phyloP scores from a whole-genome alignment of 2,797 vertebrate genomes.

The Hafferia zeledoni region DNA sequence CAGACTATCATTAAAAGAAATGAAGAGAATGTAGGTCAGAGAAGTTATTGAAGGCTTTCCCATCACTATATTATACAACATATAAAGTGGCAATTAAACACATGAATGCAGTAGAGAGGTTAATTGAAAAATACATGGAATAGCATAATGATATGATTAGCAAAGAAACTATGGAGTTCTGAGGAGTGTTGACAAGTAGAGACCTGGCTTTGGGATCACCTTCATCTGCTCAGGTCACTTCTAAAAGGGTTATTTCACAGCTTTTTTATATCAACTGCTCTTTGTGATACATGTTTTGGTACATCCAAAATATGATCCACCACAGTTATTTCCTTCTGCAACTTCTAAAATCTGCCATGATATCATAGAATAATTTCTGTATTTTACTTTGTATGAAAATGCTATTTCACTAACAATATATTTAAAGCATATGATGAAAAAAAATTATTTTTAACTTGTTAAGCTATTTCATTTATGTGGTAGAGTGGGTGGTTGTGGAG shows the following conservation, averaged over 20 bases:
- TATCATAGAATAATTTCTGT: not conserved
- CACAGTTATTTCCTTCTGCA: not conserved
- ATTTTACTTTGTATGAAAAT: not conserved
- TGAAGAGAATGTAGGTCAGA: not conserved
- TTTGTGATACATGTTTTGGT: not conserved
- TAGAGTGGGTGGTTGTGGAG: slow-evolving; percentile 29
- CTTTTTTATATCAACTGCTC: not conserved
- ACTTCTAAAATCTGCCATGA: not conserved
- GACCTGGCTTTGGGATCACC: not conserved
- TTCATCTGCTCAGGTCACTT: not conserved
- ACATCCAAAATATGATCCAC: not conserved
- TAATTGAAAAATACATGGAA: slow-evolving; percentile 19
- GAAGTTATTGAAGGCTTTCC: not conserved
- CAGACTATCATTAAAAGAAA: not conserved
- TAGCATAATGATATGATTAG: not conserved
- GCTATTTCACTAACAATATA: not conserved
- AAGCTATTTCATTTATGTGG: slow-evolving; percentile 59
- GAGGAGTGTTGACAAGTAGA: not conserved
- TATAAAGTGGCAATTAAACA: slow-evolving; percentile 5
- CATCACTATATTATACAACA: not conserved
- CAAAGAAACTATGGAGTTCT: not conserved
- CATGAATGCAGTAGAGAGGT: not conserved
- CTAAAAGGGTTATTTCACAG: not conserved
- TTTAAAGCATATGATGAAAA: slow-evolving; percentile 59
- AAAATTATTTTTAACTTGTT: slow-evolving; percentile 41